Percentiles rank a stretch among this genome's conserved stretches.
Evolutionary conservation across 2,113 vertebrate species (phyloP).

Genomic region (Spheniscus mendiculus): DNA sequence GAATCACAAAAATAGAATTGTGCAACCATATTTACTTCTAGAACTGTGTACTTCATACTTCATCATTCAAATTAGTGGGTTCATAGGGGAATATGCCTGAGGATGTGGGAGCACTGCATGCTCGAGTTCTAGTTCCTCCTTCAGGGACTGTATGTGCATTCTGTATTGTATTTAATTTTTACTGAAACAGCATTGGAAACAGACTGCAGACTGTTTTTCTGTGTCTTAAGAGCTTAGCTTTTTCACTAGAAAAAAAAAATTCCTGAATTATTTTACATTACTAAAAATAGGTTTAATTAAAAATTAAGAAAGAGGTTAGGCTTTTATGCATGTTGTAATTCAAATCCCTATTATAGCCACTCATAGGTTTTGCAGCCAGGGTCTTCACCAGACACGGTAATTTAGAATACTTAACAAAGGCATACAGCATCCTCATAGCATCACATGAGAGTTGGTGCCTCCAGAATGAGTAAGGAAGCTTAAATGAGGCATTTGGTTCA

Average conservation of each 20-base stretch:
- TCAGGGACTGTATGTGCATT: neutral
- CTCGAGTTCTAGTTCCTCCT: neutral
- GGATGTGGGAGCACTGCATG: conserved; percentile 2
- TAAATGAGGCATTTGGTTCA: neutral
- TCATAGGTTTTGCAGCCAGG: neutral
- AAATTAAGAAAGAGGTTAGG: neutral
- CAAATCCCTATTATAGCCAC: neutral
- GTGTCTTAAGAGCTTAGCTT: neutral
- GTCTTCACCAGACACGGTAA: neutral
- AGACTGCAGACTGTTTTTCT: neutral
- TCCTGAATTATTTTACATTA: neutral
- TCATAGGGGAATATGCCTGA: neutral
- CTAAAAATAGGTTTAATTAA: neutral
- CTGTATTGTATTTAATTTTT: neutral
- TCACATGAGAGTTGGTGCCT: neutral
- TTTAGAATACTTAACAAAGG: neutral
- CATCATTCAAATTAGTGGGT: neutral
- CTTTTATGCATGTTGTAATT: neutral
- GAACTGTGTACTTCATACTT: neutral
- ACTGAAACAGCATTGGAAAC: neutral
- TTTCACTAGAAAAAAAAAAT: neutral
- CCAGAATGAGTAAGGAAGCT: neutral
- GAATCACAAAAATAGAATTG: neutral
- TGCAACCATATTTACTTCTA: neutral
- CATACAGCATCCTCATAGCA: neutral